These are phyloP conservation scores for Ecliptopera silaceata DNA, from an alignment of 2,888 invertebrate genomes.

Conservation along the genomic window DNA sequence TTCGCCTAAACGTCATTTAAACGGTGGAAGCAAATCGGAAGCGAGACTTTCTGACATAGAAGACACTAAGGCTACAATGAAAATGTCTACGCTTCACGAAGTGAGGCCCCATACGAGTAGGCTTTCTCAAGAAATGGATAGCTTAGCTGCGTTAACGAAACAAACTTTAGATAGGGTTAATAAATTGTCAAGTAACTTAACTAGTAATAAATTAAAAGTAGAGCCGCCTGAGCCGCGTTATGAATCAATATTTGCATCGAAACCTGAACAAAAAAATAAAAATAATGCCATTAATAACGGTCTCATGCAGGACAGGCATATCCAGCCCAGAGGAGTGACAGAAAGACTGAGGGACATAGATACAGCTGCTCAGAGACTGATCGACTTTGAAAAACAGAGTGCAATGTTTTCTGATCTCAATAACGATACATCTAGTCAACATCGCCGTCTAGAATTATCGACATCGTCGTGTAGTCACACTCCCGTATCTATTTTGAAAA, in stretches of 20 bases:
- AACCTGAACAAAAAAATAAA: conserved; percentile 63
- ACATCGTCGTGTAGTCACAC: conserved; percentile 68
- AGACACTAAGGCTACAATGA: conserved; percentile 55
- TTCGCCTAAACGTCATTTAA: conserved; percentile 65
- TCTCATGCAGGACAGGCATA: conserved; percentile 57
- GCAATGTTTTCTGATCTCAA: conserved; percentile 82
- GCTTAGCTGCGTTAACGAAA: conserved; percentile 85
- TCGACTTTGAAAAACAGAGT: conserved; percentile 81
- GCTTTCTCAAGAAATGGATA: conserved; percentile 84
- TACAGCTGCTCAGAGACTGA: conserved; percentile 79
- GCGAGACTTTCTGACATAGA: conserved; percentile 55
- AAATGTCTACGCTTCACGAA: conserved; percentile 77
- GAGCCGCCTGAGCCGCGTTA: conserved; percentile 65
- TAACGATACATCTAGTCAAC: conserved; percentile 79
- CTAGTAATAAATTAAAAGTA: conserved; percentile 75
- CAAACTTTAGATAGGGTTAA: conserved; percentile 87
- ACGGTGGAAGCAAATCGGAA: conserved; percentile 57
- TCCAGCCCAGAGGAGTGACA: conserved; percentile 68
- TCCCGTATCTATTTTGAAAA: conserved; percentile 87
- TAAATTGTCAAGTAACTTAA: conserved; percentile 83
- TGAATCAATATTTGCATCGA: conserved; percentile 65
- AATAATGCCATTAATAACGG: conserved; percentile 68
- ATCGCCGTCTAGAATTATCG: conserved; percentile 72
- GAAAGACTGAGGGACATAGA: conserved; percentile 80
- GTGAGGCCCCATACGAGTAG: conserved; percentile 70